Conservation (phyloP, 2,888 invertebrate genomes). For the Apeira syringaria region DNA sequence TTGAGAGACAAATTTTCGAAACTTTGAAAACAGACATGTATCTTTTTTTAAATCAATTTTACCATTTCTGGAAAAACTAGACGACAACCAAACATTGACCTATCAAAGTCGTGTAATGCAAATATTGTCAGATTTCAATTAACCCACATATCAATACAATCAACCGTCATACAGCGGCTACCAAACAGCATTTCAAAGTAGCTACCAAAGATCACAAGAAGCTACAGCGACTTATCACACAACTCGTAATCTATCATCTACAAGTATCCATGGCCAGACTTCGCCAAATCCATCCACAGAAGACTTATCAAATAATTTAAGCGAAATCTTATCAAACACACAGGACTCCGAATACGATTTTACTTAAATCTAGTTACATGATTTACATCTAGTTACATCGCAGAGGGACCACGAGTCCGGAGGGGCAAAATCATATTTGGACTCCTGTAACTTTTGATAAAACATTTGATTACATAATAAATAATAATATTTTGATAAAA, state of each 20-base stretch:
- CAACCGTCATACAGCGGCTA: conserved; percentile 14
- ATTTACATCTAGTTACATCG: conserved; percentile 6
- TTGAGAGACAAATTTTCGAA: conserved; percentile 19
- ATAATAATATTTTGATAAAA: conserved; percentile 9
- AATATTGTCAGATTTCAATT: conserved; percentile 22
- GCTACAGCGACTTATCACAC: conserved; percentile 15
- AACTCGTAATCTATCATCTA: conserved; percentile 12
- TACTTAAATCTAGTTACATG: conserved; percentile 13
- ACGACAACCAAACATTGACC: conserved; percentile 16
- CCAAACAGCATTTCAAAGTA: conserved; percentile 14
- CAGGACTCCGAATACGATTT: conserved; percentile 22
- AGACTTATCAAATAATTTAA: conserved; percentile 14
- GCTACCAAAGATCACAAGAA: conserved; percentile 14
- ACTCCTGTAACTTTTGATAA: conserved; percentile 8
- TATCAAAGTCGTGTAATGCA: conserved; percentile 23
- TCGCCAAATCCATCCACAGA: conserved; percentile 16
- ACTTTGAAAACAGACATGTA: conserved; percentile 19
- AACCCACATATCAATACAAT: conserved; percentile 14
- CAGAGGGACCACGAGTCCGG: conserved; percentile 5
- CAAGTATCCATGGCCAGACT: conserved; percentile 16
- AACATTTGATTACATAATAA: conserved; percentile 6
- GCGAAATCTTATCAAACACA: conserved; percentile 18
- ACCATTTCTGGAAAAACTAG: conserved; percentile 18
- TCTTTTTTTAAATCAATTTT: conserved; percentile 21
- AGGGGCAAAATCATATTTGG: conserved; percentile 6